Evolutionary conservation across 2,797 vertebrate species (phyloP).

Genomic region (Acrocephalus scirpaceus): DNA sequence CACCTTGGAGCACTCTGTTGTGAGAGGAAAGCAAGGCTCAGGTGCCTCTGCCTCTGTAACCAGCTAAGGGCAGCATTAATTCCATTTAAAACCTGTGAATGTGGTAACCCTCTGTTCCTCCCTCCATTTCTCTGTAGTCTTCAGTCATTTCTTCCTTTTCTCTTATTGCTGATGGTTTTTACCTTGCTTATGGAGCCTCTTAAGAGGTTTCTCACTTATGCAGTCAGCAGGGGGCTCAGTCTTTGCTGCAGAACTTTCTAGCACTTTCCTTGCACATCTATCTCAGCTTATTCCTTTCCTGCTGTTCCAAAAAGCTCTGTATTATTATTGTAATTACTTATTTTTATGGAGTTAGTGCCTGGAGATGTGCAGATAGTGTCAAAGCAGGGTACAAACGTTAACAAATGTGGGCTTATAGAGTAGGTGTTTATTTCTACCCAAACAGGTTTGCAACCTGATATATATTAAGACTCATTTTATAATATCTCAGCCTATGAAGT

Average conservation of each 20-base stretch:
- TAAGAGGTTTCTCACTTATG: not conserved
- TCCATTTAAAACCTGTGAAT: not conserved
- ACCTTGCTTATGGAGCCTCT: not conserved
- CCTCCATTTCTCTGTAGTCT: not conserved
- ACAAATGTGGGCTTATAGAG: not conserved
- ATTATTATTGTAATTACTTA: conserved; percentile 42
- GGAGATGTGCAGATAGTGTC: not conserved
- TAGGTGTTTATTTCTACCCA: not conserved
- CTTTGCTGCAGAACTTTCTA: conserved; percentile 3
- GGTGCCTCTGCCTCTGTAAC: not conserved
- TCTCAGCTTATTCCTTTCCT: not conserved
- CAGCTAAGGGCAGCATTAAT: not conserved
- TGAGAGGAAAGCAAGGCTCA: not conserved
- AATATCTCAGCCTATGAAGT: not conserved
- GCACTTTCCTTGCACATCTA: not conserved
- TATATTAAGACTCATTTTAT: not conserved
- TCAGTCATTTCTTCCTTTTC: not conserved
- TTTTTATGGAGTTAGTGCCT: not conserved
- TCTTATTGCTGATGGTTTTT: not conserved
- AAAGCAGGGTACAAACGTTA: not conserved
- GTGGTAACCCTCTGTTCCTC: not conserved
- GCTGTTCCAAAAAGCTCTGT: not conserved
- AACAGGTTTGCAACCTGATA: not conserved
- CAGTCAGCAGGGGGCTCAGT: not conserved
- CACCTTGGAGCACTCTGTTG: not conserved